Evolutionary conservation across 2,888 invertebrate species (phyloP).

Genomic region (Melinaea menophilus): DNA sequence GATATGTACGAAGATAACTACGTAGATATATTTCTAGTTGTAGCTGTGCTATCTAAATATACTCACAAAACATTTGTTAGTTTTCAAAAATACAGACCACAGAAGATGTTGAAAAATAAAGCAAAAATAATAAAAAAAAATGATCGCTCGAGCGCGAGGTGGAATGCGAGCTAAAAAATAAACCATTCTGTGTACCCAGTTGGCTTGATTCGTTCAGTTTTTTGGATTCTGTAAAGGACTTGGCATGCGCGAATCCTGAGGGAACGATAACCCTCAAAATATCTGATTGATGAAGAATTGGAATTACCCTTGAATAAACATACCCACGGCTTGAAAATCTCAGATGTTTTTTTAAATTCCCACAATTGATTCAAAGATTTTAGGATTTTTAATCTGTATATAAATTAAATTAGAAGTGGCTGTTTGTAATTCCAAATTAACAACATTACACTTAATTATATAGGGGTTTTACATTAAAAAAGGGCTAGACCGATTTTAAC

Average conservation of each 20-base stretch:
- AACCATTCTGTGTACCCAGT: conserved; percentile 46
- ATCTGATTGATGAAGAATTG: conserved; percentile 69
- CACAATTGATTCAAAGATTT: conserved; percentile 10
- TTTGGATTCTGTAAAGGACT: conserved; percentile 34
- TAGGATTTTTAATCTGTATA: background rate
- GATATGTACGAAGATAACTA: background rate
- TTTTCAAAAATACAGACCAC: conserved; percentile 26
- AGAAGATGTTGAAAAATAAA: conserved; percentile 25
- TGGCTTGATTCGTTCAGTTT: conserved; percentile 46
- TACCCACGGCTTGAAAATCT: conserved; percentile 57
- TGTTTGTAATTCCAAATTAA: no score
- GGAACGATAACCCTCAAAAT: conserved; percentile 65
- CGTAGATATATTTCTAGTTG: no score
- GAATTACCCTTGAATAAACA: conserved; percentile 63
- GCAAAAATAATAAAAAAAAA: conserved; percentile 19
- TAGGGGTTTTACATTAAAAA: no score
- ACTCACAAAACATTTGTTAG: conserved; percentile 11
- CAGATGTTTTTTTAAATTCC: conserved; percentile 47
- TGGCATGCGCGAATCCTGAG: conserved; percentile 34
- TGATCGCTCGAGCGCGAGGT: conserved; percentile 23
- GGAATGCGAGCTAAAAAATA: conserved; percentile 36
- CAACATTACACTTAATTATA: no score
- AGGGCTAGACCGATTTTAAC: no score
- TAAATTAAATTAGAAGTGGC: no score
- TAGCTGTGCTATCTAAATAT: background rate